Base-by-base conservation (phyloP, 2,797 vertebrate genomes). In the Tenualosa thibaudeaui region DNA sequence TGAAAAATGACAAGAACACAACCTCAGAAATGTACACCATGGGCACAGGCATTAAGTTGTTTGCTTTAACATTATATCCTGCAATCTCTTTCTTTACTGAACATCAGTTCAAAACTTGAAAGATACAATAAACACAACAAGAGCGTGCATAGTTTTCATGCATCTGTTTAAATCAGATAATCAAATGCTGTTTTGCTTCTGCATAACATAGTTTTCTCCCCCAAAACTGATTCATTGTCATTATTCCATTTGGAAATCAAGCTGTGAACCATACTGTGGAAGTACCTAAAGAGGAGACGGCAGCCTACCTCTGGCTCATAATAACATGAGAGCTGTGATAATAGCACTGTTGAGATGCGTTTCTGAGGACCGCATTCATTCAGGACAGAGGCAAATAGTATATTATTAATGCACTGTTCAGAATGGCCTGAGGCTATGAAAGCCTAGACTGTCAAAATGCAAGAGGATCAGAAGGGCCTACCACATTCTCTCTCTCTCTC, bases 321-420 rank as follows among this genome's bases (percentile, higher is more conserved):
- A 75, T 37, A 19, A 43, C 37, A 40, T 40, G 8, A 22, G 13
- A 75, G 15, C 17, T 40, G 37, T 43, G 15, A 37, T 75, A 75
- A 50, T 51, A 58, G 78, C 81, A n/a, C 62, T 87, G 56, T 65
- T 58, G 51, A 82, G 62, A n/a, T 88, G 43, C 68, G 50, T 87
- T 85, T 83, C 89, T 88, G 84, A 86, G 56, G 31, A 78, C 19
- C 51, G 83, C 60, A 71, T 49, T 46, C 10, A 81, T 49, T 46
- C 10, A 81, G 60, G 84, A 46, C 12, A 81, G 53, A 83, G 15
- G 40, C 31, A 82, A 78, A 85, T 81, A 83, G 68, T 87, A 53
- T 89, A 85, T 90, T 90, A 90, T 84, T 90, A 85, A 90, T 89
- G 84, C 78, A 85, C 51, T 84, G 26, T 89, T 88, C 82, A 85